Percentiles rank a stretch among this genome's conserved stretches.
These are phyloP conservation scores for Rhabdomys pumilio DNA, from an alignment of 2,797 vertebrate species.

Conservation along the genomic window DNA sequence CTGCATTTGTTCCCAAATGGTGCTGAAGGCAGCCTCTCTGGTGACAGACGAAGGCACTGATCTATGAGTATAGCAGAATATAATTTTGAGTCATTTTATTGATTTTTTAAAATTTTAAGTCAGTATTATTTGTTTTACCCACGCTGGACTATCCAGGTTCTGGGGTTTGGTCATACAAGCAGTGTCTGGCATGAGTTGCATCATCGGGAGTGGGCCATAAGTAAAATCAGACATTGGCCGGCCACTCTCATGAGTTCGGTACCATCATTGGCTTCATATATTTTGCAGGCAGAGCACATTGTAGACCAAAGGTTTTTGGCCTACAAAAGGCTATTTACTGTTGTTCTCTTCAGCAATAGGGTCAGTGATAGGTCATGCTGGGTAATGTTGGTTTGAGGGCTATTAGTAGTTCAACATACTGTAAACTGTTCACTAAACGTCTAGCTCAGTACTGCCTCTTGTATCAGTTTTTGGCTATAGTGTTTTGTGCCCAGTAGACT, in stretches of 20 bases:
- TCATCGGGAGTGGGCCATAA: not conserved
- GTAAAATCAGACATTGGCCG: not conserved
- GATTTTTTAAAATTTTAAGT: not conserved
- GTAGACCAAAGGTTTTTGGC: not conserved
- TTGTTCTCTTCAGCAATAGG: not conserved
- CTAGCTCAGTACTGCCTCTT: not conserved
- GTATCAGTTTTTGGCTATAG: not conserved
- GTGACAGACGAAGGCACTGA: not conserved
- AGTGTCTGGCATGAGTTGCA: not conserved
- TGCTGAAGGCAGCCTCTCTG: not conserved
- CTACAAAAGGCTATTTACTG: not conserved
- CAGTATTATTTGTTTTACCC: not conserved
- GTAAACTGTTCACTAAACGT: not conserved
- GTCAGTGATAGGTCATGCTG: not conserved
- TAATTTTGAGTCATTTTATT: not conserved
- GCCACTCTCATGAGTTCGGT: too few relatives aligned
- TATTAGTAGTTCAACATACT: not conserved
- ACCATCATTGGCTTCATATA: not conserved
- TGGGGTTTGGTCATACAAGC: not conserved
- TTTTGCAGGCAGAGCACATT: not conserved
- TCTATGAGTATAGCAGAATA: not conserved
- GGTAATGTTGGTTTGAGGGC: not conserved
- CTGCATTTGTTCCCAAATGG: not conserved
- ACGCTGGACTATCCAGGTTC: not conserved
- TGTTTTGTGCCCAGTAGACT: not conserved